These are phyloP conservation scores for Musca domestica DNA, from an alignment of 1,140 invertebrate species.

Conservation along the genomic window DNA sequence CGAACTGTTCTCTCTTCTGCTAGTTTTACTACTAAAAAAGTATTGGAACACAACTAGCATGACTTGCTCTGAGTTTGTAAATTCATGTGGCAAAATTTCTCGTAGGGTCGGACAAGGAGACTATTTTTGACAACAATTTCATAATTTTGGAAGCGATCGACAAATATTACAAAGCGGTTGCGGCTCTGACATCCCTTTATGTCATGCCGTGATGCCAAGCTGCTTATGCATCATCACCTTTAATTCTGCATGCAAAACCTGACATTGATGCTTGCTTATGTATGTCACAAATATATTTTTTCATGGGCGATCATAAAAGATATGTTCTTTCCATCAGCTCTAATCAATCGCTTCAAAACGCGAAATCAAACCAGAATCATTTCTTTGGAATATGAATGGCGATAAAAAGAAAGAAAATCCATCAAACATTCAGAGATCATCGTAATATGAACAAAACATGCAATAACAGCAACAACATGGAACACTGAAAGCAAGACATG, in stretches of 20 bases:
- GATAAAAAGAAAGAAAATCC: background rate
- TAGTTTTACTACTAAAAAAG: too few relatives aligned
- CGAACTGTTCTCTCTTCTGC: too few relatives aligned
- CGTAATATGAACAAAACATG: background rate
- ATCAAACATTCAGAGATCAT: background rate
- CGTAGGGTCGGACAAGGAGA: too few relatives aligned
- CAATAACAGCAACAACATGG: background rate
- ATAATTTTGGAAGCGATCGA: background rate
- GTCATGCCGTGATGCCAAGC: background rate
- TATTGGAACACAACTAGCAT: too few relatives aligned
- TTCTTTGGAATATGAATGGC: too few relatives aligned
- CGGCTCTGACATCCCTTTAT: background rate
- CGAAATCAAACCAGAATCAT: background rate
- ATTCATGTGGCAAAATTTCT: too few relatives aligned
- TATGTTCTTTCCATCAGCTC: background rate
- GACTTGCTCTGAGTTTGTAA: too few relatives aligned
- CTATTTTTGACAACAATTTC: too few relatives aligned
- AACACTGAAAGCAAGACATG: too few relatives aligned
- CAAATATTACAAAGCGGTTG: background rate
- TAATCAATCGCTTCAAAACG: background rate
- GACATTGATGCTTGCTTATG: too few relatives aligned
- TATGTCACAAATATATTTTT: background rate
- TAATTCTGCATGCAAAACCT: background rate
- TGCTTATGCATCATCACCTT: background rate
- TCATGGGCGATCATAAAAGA: conserved; percentile 13